These are phyloP conservation scores for Procapra przewalskii DNA, from an alignment of 2,113 vertebrate species.

Conservation along the genomic window DNA sequence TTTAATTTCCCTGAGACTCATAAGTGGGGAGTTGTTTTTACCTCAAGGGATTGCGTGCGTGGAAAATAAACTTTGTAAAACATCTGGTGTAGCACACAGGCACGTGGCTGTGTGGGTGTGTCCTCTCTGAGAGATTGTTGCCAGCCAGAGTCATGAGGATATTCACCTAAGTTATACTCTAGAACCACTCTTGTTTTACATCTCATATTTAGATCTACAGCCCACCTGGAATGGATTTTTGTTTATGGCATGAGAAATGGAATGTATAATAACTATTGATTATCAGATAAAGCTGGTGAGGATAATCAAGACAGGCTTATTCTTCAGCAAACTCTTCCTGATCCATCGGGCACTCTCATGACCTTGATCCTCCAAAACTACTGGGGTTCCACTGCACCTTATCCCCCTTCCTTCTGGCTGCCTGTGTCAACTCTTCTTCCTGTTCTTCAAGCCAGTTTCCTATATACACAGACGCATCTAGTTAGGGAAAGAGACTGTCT, in stretches of 20 bases:
- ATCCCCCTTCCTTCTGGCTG: not conserved
- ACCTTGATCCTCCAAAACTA: not conserved
- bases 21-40: not conserved
- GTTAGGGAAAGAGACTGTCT: not conserved
- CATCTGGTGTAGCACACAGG: accelerated
- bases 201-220: not conserved
- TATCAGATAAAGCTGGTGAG: not conserved
- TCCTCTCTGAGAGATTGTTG: not conserved
- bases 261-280: not conserved
- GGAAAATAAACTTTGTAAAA: not conserved
- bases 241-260: not conserved
- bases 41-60: not conserved
- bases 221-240: not conserved
- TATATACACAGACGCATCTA: not conserved
- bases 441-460: not conserved
- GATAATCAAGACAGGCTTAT: not conserved
- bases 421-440: not conserved
- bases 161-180: not conserved
- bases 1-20: not conserved
- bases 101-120: not conserved
- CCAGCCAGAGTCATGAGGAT: not conserved
- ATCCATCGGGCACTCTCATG: not conserved
- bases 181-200: not conserved
- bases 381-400: not conserved
- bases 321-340: not conserved